These are phyloP conservation scores for Cyrtorhinus lividipennis DNA, from an alignment of 1,140 invertebrate genomes.

Conservation along the genomic window DNA sequence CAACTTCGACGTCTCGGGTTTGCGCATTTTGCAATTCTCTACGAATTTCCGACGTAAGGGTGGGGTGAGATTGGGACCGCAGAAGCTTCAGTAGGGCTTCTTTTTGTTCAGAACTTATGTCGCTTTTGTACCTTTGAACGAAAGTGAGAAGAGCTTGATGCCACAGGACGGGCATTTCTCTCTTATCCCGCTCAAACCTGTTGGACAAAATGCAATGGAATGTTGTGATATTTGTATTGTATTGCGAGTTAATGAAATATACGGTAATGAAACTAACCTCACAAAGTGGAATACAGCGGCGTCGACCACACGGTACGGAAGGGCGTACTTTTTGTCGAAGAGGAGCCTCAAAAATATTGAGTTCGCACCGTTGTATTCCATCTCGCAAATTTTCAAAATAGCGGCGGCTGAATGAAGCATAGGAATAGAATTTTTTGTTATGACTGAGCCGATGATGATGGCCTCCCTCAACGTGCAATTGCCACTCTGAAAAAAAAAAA, in stretches of 20 bases:
- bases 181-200: slow-evolving; percentile 69
- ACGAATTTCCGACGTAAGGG: slow-evolving; percentile 71
- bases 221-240: not conserved
- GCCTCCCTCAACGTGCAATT: slow-evolving; percentile 91
- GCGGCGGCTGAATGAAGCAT: slow-evolving; percentile 93
- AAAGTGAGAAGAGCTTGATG: slow-evolving; percentile 91
- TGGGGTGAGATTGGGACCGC: slow-evolving; percentile 59
- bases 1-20: slow-evolving; percentile 59
- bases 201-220: too few species aligned
- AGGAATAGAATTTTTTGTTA: slow-evolving; percentile 84
- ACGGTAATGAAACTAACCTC: slow-evolving; percentile 37
- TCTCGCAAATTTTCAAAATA: slow-evolving; percentile 89
- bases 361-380: slow-evolving; percentile 95
- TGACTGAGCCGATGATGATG: slow-evolving; percentile 82
- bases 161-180: slow-evolving; percentile 88
- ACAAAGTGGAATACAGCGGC: slow-evolving; percentile 92
- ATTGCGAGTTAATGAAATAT: too few species aligned
- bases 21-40: slow-evolving; percentile 68
- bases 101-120: slow-evolving; percentile 84
- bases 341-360: slow-evolving; percentile 90
- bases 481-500: slow-evolving; percentile 46
- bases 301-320: slow-evolving; percentile 91
- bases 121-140: slow-evolving; percentile 87
- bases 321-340: slow-evolving; percentile 95
- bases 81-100: slow-evolving; percentile 69